phyloP scores from a whole-genome alignment of 2,797 vertebrate species.

The Sebastes trivittatus region DNA sequence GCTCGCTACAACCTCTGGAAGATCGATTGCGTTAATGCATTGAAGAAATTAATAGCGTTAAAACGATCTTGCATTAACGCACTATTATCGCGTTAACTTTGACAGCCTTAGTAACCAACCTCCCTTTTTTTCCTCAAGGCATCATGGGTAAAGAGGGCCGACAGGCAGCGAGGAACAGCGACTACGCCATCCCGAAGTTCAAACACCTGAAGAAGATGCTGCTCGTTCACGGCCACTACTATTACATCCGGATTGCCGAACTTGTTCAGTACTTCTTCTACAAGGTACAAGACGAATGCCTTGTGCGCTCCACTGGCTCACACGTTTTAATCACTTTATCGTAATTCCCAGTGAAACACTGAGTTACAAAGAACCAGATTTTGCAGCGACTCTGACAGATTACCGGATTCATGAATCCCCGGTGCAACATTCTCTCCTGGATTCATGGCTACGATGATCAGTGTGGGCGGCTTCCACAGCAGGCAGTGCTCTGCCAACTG shows the following conservation, averaged over 20 bases:
- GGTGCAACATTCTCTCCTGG: conserved; percentile 60
- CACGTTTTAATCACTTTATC: conserved; percentile 60
- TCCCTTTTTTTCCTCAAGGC: conserved; percentile 74
- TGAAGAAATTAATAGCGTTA: too few relatives aligned
- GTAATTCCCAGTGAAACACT: conserved; percentile 55
- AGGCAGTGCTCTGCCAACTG: conserved; percentile 58
- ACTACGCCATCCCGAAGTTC: conserved; percentile 98
- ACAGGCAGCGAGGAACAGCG: conserved; percentile 97
- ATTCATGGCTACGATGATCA: conserved; percentile 57
- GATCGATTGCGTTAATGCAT: too few relatives aligned
- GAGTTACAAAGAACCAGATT: conserved; percentile 60
- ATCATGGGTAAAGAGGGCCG: conserved; percentile 98
- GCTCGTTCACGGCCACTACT: conserved; percentile 97
- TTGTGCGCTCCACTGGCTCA: conserved; percentile 11
- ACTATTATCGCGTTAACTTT: too few relatives aligned
- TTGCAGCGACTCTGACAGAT: conserved; percentile 66
- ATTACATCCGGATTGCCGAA: conserved; percentile 96
- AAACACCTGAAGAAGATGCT: conserved; percentile 98
- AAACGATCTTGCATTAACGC: too few relatives aligned
- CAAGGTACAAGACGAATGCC: conserved; percentile 85
- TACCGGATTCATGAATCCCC: conserved; percentile 60
- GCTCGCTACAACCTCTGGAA: too few relatives aligned
- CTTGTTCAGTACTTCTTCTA: conserved; percentile 99
- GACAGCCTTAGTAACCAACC: too few relatives aligned
- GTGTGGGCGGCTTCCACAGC: conserved; percentile 69